Evolutionary conservation across 2,113 vertebrate genomes (phyloP), one percentile per base, ranked within the genome.

Genomic region (Tonatia bakeri): DNA sequence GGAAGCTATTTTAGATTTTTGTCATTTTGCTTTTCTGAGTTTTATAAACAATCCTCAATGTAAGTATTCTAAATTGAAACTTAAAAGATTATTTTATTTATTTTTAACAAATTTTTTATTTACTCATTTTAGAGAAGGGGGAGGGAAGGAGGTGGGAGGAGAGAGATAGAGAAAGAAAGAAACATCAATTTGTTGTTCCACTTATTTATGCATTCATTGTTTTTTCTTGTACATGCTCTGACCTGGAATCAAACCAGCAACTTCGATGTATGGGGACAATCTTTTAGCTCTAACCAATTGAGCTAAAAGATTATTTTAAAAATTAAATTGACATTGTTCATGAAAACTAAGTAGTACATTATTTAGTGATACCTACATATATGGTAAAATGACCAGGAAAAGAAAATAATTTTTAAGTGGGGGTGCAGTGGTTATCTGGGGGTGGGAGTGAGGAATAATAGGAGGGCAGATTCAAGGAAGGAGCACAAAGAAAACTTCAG

Each of bases 1-100:
- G 84, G n/a, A 84, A 80, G 36, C 31, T 70, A 87, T 76, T 92
- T 92, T 45, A 40, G 75, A 24, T 65, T 80, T 70, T 77, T 73
- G 81, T 92, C 24, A 64, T 64, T 90, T 81, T 93, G 80, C 20
- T 90, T 96, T 80, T 59, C 73, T 94, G 40, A 76, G 33, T 93
- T 93, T 94, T 70, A 76, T 4, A 56, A 92, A 95, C 69, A 77
- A 93, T 86, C 64, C 38, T 89, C 36, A 84, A 73, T 17, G 10
- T 38, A 67, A 22, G 19, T 86, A 90, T 45, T 88, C 70, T 83
- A 90, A 80, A 70, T 43, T 80, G 40, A 95, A 96, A 91, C 52
- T 65, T 88, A 70, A 50, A 92, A 70, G 15, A 81, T 59, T 24
- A 59, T 56, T 56, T 59, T 59, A 56, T 22, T 56, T 69, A 59